These are phyloP conservation scores for Neocloeon triangulifer DNA, from an alignment of 1,140 invertebrate genomes.

Conservation along the genomic window DNA sequence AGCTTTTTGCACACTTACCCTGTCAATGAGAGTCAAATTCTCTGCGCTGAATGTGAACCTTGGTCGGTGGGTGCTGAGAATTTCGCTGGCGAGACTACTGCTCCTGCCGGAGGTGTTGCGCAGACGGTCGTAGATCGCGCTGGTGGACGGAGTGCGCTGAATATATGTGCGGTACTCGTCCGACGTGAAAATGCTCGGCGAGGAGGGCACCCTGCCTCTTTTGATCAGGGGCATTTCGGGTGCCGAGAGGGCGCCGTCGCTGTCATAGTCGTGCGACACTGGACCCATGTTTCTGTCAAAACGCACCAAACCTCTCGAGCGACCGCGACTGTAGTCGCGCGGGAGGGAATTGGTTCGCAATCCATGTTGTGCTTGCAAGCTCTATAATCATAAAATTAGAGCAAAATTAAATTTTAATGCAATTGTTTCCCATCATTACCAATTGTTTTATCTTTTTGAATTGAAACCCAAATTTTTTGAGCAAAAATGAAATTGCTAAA, in stretches of 20 bases:
- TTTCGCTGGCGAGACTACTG: slow-evolving; percentile 10
- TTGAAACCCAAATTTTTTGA: no score
- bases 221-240: slow-evolving; percentile 49
- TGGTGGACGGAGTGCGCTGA: slow-evolving; percentile 69
- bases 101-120: slow-evolving; percentile 43
- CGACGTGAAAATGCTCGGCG: slow-evolving; percentile 61
- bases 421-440: no score
- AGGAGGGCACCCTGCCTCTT: slow-evolving; percentile 36
- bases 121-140: slow-evolving; percentile 76
- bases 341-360: slow-evolving; percentile 6
- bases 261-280: slow-evolving; percentile 54
- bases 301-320: slow-evolving; percentile 3
- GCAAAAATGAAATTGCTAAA: no score
- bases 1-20: no score
- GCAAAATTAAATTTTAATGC: no score
- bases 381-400: no score
- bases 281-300: slow-evolving; percentile 19
- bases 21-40: slow-evolving; percentile 37
- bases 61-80: slow-evolving; percentile 5
- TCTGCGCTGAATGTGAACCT: slow-evolving; percentile 73
- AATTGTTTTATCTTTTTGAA: no score
- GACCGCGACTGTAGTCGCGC: slow-evolving; percentile 9
- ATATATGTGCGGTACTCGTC: slow-evolving; percentile 81
- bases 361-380: no score
- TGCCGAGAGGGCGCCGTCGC: slow-evolving; percentile 57